phyloP scores from a whole-genome alignment of 2,888 invertebrate genomes.

The Sesia bembeciformis region DNA sequence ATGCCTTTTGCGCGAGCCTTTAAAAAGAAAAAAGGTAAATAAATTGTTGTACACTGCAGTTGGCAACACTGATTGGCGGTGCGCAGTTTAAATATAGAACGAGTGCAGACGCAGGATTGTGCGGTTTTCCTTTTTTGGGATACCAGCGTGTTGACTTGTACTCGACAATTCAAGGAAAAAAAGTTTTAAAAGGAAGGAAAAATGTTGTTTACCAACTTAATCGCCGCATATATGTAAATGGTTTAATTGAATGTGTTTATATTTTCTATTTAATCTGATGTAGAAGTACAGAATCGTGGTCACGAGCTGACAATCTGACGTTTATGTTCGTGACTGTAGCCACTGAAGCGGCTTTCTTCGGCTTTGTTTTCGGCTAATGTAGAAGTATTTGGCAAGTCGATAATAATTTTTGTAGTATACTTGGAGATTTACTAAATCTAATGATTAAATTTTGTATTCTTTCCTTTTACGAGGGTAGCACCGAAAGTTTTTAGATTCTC shows the following conservation, averaged over 20 bases:
- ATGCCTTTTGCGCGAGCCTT: slow-evolving; percentile 14
- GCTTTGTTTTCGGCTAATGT: no score
- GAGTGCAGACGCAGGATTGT: slow-evolving; percentile 19
- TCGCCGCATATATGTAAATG: background rate
- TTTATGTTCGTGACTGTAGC: no score
- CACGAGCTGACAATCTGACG: no score
- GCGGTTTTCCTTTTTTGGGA: slow-evolving; percentile 28
- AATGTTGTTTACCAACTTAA: background rate
- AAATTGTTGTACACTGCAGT: slow-evolving; percentile 10
- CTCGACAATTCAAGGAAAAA: background rate
- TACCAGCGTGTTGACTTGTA: slow-evolving; percentile 6
- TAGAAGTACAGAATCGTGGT: no score
- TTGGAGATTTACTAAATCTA: no score
- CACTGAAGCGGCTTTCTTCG: no score
- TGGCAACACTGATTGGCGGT: slow-evolving; percentile 32
- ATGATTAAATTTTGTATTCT: no score
- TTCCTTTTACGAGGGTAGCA: no score
- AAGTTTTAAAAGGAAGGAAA: background rate
- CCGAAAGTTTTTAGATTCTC: no score
- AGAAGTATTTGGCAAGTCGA: no score
- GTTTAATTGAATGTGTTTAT: background rate
- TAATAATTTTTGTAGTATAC: no score
- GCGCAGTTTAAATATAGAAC: slow-evolving; percentile 35
- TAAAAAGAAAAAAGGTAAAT: slow-evolving; percentile 12
- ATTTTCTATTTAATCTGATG: background rate